Evolutionary conservation across 2,113 vertebrate species (phyloP), one percentile per base, ranked within the genome.

Genomic region (Micronycteris hirsuta): DNA sequence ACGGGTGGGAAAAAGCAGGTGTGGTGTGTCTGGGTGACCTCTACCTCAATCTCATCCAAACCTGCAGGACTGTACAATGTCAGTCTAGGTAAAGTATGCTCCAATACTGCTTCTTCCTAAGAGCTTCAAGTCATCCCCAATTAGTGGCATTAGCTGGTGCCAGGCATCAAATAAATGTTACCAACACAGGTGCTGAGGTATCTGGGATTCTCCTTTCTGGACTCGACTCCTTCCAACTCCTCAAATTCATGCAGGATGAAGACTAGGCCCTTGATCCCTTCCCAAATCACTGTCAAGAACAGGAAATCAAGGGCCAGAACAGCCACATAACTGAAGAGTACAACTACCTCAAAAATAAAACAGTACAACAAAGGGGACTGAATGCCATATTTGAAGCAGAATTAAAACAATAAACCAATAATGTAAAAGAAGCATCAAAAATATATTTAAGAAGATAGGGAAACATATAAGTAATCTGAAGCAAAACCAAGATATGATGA

Each of bases 401-500:
- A 76, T 45, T 95, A 7, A 52, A 87, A 68, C 14, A 74, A 47
- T 26, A 56, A 19, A 81, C 7, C 3, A 81, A 70, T 41, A 43
- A 54, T 28, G 13, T 24, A 26, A 88, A 94, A 71, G 47, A 73
- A 86, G 19, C 26, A 91, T 36, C 10, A 54, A 54, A 87, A 49
- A 58, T 77, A 52, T 43, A 65, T 12, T 47, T 78, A 70, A 63
- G 36, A 70, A 70, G 11, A 67, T 71, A 61, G 71, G 17, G 19
- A n/a, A 36, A 54, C 1, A 15, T 73, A 38, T 58, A 33, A 83
- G 14, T 22, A 52, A 86, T 61, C 16, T 19, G 22, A 71, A 54
- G 7, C 20, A 86, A 96, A 91, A 92, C 12, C 3, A 96, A 86
- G 54, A 67, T 26, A 45, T 77, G 8, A 58, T 38, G 49, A 58